These are phyloP conservation scores for Aspidiotus destructor DNA, from an alignment of 2,888 invertebrate genomes.

Conservation along the genomic window DNA sequence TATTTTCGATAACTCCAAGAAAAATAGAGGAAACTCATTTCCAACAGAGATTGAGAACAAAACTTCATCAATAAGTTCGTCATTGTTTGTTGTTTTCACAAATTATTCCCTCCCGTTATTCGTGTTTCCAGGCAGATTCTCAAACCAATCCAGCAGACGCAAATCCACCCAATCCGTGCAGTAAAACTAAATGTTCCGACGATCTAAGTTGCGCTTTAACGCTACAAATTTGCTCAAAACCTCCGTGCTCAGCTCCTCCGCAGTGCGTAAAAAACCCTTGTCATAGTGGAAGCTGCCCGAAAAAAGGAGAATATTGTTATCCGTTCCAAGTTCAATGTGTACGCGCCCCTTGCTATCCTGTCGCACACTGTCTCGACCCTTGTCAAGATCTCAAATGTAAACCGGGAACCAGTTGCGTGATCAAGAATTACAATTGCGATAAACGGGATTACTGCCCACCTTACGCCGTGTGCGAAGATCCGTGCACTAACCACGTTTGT, in stretches of 20 bases:
- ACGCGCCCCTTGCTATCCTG: slow-evolving; percentile 20
- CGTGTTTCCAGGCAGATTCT: too few species aligned
- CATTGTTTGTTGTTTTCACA: too few species aligned
- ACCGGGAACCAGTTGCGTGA: slow-evolving; percentile 3
- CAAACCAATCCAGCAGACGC: too few species aligned
- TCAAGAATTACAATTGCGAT: neutral
- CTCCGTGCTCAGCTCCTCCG: neutral
- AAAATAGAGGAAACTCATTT: too few species aligned
- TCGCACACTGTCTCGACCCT: slow-evolving; percentile 8
- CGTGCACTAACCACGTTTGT: slow-evolving; percentile 3
- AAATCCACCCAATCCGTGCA: too few species aligned
- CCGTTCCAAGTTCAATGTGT: slow-evolving; percentile 13
- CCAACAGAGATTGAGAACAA: too few species aligned
- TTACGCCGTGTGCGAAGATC: slow-evolving; percentile 14
- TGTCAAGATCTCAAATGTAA: slow-evolving; percentile 1
- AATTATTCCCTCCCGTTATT: too few species aligned
- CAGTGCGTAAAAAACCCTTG: neutral
- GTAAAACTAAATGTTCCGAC: too few species aligned
- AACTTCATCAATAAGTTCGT: too few species aligned
- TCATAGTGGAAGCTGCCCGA: neutral
- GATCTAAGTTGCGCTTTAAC: too few species aligned
- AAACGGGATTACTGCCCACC: too few species aligned
- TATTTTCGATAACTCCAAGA: too few species aligned
- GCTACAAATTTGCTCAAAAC: neutral
- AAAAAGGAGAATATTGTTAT: slow-evolving; percentile 11